Base-by-base conservation (phyloP, 2,888 invertebrate species). In the Tenthredo amoena region DNA sequence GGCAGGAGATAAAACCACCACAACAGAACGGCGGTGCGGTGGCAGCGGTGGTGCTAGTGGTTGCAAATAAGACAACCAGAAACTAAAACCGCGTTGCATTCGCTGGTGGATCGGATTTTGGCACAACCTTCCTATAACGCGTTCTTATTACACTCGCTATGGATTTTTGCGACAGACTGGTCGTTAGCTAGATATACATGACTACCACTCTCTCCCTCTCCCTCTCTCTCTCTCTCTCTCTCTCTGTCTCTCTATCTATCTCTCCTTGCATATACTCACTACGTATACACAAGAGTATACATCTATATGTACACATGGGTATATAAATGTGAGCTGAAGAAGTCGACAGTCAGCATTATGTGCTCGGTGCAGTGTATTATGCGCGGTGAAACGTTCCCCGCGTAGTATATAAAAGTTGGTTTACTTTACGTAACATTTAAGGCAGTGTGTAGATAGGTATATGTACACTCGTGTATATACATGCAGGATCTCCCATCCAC, bases 351-450 rank as follows among this genome's bases (percentile, higher is more conserved):
- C 89, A 88, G 89, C 87, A 88, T 91, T 91, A 89, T 89, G 88
- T 88, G 88, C 88, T 84, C 87, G 87, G 88, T 88, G 87, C 88
- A 89, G 89, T 90, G 90, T 90, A 91, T 90, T 89, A 90, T 89
- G 88, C 90, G 87, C 88, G 88, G 88, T 87, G 88, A 88, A 88
- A 90, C 89, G 88, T 84, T 74, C 87, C 85, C 31, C 47, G 77
- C 40, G 21, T 31, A 12, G 74, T 74, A 90, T 89, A 92, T 91
- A 92, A 91, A 92, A 92, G 90, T 92, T 89, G 89, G 89, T 92
- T 91, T 91, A 92, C 91, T 91, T 91, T 90, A 88, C 72, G 72
- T 40, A 74, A 74, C 72, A 43, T 68, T 68, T 6, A 10, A 68
- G 31, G 15, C 6, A 7, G 62, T 62, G 12, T 68, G 34, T 68